Conservation (phyloP, 2,797 vertebrate species). For the Lutjanus campechanus region DNA sequence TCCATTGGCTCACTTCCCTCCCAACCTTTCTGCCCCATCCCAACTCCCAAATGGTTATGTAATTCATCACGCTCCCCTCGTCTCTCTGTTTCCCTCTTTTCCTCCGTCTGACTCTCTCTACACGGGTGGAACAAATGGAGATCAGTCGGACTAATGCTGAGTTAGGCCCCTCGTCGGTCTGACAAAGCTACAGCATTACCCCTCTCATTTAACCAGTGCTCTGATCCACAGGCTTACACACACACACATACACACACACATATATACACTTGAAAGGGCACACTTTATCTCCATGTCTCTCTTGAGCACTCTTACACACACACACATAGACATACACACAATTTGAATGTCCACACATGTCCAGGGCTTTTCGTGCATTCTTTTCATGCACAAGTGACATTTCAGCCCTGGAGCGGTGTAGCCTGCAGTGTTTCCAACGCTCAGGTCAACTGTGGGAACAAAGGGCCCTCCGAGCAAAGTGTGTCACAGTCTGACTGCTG, state of each 20-base stretch:
- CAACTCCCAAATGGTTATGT: constrained; percentile 53
- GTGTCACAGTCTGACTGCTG: constrained; percentile 1
- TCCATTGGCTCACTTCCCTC: constrained; percentile 17
- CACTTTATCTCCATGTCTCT: constrained; percentile 57
- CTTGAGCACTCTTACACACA: constrained; percentile 17
- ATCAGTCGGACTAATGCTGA: constrained; percentile 76
- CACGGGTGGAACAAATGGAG: constrained; percentile 78
- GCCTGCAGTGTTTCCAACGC: constrained; percentile 2
- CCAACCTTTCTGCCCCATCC: constrained; percentile 43
- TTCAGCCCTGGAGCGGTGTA: constrained; percentile 19
- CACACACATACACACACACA: constrained; percentile 10
- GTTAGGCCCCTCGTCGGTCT: constrained; percentile 71
- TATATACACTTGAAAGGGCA: constrained; percentile 53
- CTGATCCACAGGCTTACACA: constrained; percentile 59
- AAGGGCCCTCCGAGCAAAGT: constrained; percentile 1
- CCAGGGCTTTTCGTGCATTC: constrained; percentile 33
- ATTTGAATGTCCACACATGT: constrained; percentile 22
- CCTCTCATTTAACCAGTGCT: constrained; percentile 71
- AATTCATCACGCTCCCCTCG: constrained; percentile 48
- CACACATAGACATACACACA: constrained; percentile 20
- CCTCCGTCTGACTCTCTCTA: constrained; percentile 43
- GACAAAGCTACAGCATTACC: constrained; percentile 76
- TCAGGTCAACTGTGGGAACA: constrained; percentile 24
- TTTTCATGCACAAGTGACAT: constrained; percentile 44
- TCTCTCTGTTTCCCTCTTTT: constrained; percentile 37